These are phyloP conservation scores for Nomia melanderi DNA, from an alignment of 1,140 invertebrate genomes.

Conservation along the genomic window DNA sequence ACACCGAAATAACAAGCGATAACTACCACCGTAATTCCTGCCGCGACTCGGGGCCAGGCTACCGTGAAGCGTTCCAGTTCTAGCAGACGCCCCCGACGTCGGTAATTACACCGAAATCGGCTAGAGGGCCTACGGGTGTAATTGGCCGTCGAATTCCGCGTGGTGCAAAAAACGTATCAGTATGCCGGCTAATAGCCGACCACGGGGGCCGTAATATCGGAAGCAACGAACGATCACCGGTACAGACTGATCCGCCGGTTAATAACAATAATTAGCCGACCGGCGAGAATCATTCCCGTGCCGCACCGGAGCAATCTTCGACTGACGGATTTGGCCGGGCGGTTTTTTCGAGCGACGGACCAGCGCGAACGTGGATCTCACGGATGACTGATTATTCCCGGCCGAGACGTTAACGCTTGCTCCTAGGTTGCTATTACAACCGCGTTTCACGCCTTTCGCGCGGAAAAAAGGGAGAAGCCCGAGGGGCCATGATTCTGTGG, in stretches of 20 bases:
- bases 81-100: conserved; percentile 58
- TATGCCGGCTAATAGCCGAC: conserved; percentile 60
- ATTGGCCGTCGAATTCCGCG: conserved; percentile 65
- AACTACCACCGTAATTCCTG: conserved; percentile 56
- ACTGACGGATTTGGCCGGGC: neutral
- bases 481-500: conserved; percentile 18
- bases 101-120: conserved; percentile 66
- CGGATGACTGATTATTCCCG: conserved; percentile 56
- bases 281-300: conserved; percentile 46
- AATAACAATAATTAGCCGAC: conserved; percentile 64
- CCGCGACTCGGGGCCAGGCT: conserved; percentile 60
- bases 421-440: conserved; percentile 38
- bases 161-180: conserved; percentile 65
- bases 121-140: conserved; percentile 49
- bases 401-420: conserved; percentile 31
- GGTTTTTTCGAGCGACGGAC: conserved; percentile 25
- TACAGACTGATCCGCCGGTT: conserved; percentile 30
- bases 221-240: conserved; percentile 40
- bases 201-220: conserved; percentile 56
- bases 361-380: neutral
- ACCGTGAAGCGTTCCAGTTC: conserved; percentile 69
- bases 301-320: conserved; percentile 25
- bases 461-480: neutral
- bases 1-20: conserved; percentile 68
- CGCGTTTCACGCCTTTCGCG: conserved; percentile 55